phyloP scores from a whole-genome alignment of 2,888 invertebrate genomes.

The Aromia moschata region DNA sequence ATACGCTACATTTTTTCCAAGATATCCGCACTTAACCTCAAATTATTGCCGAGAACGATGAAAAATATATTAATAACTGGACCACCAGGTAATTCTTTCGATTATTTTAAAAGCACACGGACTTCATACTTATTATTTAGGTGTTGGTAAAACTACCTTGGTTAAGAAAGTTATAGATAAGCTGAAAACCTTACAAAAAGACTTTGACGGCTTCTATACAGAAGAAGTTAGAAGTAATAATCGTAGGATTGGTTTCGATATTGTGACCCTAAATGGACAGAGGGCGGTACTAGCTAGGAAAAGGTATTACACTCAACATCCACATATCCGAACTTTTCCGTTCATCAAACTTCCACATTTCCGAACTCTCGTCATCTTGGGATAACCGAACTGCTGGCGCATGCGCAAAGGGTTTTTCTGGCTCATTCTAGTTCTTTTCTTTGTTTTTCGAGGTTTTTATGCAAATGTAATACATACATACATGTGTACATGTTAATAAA shows the following conservation, averaged over 20 bases:
- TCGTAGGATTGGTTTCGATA: constrained; percentile 71
- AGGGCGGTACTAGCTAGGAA: constrained; percentile 67
- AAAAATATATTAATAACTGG: constrained; percentile 42
- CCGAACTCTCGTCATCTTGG: too few relatives aligned
- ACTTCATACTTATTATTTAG: constrained; percentile 51
- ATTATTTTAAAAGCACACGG: not conserved
- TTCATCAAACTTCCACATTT: too few relatives aligned
- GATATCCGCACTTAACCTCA: not conserved
- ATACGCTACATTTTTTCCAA: too few relatives aligned
- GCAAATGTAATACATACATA: too few relatives aligned
- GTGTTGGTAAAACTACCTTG: constrained; percentile 75
- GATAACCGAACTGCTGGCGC: too few relatives aligned
- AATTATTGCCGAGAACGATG: constrained; percentile 27
- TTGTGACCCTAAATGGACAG: constrained; percentile 65
- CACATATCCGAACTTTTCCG: too few relatives aligned
- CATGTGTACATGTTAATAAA: too few relatives aligned
- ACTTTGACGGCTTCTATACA: constrained; percentile 70
- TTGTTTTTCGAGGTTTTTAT: too few relatives aligned
- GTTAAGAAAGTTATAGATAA: constrained; percentile 65
- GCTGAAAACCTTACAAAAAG: constrained; percentile 54
- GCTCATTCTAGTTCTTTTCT: too few relatives aligned
- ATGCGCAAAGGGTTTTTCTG: too few relatives aligned
- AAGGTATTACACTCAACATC: too few relatives aligned
- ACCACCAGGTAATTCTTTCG: constrained; percentile 37
- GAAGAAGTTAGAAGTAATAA: constrained; percentile 67